Evolutionary conservation across 2,113 vertebrate species (phyloP).

Genomic region (Acrocephalus kingi): DNA sequence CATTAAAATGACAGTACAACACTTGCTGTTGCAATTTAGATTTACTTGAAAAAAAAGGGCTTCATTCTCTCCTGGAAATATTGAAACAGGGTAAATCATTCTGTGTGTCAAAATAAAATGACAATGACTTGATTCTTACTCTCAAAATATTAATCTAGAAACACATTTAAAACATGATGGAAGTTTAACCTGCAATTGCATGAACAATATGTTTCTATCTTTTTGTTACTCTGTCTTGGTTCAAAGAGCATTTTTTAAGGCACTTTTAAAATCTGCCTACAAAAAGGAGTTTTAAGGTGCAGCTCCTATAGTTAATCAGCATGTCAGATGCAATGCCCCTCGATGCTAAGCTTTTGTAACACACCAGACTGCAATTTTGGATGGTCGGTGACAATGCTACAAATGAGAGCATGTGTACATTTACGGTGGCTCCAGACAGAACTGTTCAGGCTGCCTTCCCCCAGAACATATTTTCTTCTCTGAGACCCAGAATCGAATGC

Average conservation of each 20-base stretch:
- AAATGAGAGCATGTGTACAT: neutral
- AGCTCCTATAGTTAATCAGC: neutral
- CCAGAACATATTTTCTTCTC: neutral
- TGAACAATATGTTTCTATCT: neutral
- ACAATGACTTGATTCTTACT: constrained; percentile 1
- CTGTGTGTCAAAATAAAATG: constrained; percentile 55
- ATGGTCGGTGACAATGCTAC: neutral
- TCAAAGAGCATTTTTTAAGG: neutral
- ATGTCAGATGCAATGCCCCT: neutral
- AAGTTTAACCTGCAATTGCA: constrained; percentile 15
- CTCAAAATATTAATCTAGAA: constrained; percentile 32
- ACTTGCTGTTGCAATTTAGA: constrained; percentile 62
- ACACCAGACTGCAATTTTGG: neutral
- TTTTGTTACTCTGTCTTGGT: neutral
- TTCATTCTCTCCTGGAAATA: constrained; percentile 9
- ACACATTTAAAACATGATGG: neutral
- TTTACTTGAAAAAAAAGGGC: constrained; percentile 28
- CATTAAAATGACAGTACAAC: constrained; percentile 68
- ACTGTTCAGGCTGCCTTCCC: neutral
- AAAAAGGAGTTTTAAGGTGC: neutral
- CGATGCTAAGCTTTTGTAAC: neutral
- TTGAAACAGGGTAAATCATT: constrained; percentile 36
- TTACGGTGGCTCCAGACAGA: neutral
- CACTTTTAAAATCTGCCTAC: neutral
- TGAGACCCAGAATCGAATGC: constrained; percentile 4